A percentile compares a stretch with the other conserved stretches of the same genome.
Conservation (phyloP, 1,140 invertebrate genomes). For the Leptopilina boulardi region DNA sequence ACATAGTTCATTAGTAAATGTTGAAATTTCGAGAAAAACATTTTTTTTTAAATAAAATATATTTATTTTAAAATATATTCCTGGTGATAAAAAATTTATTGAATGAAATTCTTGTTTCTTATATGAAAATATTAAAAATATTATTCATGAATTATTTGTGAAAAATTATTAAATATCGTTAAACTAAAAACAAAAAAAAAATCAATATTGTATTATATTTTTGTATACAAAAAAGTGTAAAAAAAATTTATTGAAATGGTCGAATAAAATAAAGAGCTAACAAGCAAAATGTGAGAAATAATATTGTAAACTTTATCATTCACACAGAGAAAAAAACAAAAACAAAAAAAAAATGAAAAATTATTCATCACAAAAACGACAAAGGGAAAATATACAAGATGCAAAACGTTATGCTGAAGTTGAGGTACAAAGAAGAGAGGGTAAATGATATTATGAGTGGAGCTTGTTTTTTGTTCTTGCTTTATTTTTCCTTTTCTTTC, state of each 20-base stretch:
- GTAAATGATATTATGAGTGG: constrained; percentile 27
- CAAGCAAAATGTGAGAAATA: constrained; percentile 6
- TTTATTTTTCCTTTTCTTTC: neutral
- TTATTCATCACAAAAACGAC: constrained; percentile 9
- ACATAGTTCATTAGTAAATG: neutral
- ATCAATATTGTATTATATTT: too few species aligned
- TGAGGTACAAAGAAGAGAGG: constrained; percentile 10
- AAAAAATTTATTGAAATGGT: neutral
- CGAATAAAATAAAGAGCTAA: neutral
- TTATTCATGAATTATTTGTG: too few species aligned
- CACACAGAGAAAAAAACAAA: too few species aligned
- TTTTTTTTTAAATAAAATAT: too few species aligned
- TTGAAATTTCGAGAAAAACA: neutral
- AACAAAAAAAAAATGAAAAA: constrained; percentile 12
- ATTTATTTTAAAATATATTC: too few species aligned
- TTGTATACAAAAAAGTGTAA: too few species aligned
- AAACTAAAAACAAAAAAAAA: too few species aligned
- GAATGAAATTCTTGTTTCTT: too few species aligned
- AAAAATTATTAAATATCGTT: too few species aligned
- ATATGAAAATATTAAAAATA: too few species aligned
- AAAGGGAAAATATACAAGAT: constrained; percentile 9
- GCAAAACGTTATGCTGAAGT: neutral
- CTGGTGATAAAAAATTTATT: too few species aligned
- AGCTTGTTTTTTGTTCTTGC: neutral
- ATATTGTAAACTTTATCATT: neutral